These are phyloP conservation scores for Nomada fucata DNA, from an alignment of 2,888 invertebrate species.

Conservation along the genomic window DNA sequence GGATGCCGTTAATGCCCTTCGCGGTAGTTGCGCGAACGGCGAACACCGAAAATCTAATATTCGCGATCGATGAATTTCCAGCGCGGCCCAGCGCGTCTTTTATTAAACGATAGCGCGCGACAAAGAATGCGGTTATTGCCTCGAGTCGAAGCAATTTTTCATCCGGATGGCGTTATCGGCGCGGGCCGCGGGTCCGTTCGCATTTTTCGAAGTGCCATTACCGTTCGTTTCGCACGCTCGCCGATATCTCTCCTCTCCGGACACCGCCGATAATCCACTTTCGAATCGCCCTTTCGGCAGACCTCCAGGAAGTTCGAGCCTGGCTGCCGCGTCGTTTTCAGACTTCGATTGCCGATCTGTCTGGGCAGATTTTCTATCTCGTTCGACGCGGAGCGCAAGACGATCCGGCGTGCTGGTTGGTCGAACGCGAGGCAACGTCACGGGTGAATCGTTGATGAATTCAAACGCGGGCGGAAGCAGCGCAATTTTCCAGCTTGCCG, in stretches of 20 bases:
- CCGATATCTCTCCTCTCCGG: not conserved
- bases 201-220: conserved; percentile 21
- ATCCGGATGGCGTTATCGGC: conserved; percentile 40
- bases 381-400: not conserved
- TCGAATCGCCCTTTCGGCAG: too few species aligned
- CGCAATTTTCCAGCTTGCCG: conserved; percentile 49
- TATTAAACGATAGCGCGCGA: conserved; percentile 35
- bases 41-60: conserved; percentile 42
- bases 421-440: conserved; percentile 19
- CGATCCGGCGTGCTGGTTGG: conserved; percentile 31
- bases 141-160: conserved; percentile 46
- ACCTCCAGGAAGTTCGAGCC: too few species aligned
- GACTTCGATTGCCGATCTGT: too few species aligned
- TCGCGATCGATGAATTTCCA: conserved; percentile 50
- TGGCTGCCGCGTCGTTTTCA: too few species aligned
- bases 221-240: not conserved
- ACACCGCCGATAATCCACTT: too few species aligned
- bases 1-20: conserved; percentile 37
- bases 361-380: not conserved
- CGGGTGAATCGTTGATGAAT: conserved; percentile 41
- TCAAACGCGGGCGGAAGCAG: conserved; percentile 32
- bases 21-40: conserved; percentile 24
- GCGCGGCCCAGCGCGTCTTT: conserved; percentile 33
- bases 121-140: conserved; percentile 48
- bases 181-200: conserved; percentile 10